These are phyloP conservation scores for Craseonycteris thonglongyai DNA, from an alignment of 2,113 vertebrate genomes.

Conservation along the genomic window DNA sequence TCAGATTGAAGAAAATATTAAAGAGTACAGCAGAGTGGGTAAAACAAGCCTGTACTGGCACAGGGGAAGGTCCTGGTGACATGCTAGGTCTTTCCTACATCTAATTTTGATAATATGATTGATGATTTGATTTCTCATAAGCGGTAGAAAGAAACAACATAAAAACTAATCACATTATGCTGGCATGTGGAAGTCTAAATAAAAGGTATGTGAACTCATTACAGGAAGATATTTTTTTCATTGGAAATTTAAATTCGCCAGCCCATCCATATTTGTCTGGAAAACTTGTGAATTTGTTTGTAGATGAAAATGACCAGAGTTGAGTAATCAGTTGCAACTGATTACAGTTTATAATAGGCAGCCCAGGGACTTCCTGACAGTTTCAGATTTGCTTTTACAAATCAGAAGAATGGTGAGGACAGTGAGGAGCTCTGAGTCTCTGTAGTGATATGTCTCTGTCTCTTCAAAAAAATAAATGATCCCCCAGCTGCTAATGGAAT, in stretches of 20 bases:
- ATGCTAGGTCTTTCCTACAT: slow-evolving; percentile 53
- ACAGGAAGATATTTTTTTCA: slow-evolving; percentile 69
- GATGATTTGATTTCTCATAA: slow-evolving; percentile 73
- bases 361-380: slow-evolving; percentile 48
- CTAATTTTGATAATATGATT: slow-evolving; percentile 76
- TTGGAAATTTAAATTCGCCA: slow-evolving; percentile 74
- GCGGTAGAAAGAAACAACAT: slow-evolving; percentile 68
- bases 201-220: slow-evolving; percentile 77
- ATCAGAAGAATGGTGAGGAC: not conserved
- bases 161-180: slow-evolving; percentile 73
- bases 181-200: slow-evolving; percentile 72
- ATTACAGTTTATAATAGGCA: slow-evolving; percentile 65
- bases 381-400: not conserved
- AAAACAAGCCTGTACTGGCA: slow-evolving; percentile 62
- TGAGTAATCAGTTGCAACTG: slow-evolving; percentile 66
- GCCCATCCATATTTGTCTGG: slow-evolving; percentile 66
- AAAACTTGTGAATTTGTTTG: slow-evolving; percentile 72
- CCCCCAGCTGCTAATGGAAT: not conserved
- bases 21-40: slow-evolving; percentile 43
- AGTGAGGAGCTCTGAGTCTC: not conserved
- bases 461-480: not conserved
- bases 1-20: slow-evolving; percentile 68
- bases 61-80: slow-evolving; percentile 53
- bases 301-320: slow-evolving; percentile 72
- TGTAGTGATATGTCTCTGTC: not conserved